Evolutionary conservation across 1,140 invertebrate species (phyloP), one percentile per base, ranked within the genome.

Genomic region (Micrasema minimum): DNA sequence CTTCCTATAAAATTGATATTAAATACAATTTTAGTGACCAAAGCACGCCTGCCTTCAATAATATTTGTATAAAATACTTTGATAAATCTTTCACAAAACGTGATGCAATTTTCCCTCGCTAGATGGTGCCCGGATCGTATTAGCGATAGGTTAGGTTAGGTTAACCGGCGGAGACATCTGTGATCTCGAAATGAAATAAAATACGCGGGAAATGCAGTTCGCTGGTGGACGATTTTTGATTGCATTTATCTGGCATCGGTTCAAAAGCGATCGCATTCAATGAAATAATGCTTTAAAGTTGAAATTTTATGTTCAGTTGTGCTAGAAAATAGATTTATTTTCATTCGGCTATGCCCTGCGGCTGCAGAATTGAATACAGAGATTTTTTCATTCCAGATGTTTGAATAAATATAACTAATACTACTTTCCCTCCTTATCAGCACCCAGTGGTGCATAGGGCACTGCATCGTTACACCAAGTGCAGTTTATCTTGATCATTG

Each of bases 161-260:
- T 38, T 59, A 59, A 38, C 55, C 55, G 37, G 55, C 18, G 38
- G 55, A 59, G 55, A 59, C 55, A 59, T 59, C 55, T 59, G 55
- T 59, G 55, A 59, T 59, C 55, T 38, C 55, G 18, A 41, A 38
- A 41, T 41, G 55, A 59, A 59, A 41, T 38, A 38, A 59, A 59
- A 59, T 41, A 14, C 55, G 35, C 35, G 16, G 37, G 35, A 59
- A 59, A 38, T 41, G 23, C 50, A 53, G 50, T 53, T 31, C 37
- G 35, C 55, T 35, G 31, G 55, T 59, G 55, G 55, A 59, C 55
- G 55, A 22, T 59, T 59, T 59, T 59, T 59, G 55, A 59, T 59
- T 59, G 55, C 55, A 41, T 59, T 59, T 59, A 59, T 38, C 55
- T 59, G 55, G 55, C 55, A 59, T 22, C 37, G 55, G 55, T 59